Conservation (phyloP, 1,140 invertebrate species). For the Apis laboriosa region DNA sequence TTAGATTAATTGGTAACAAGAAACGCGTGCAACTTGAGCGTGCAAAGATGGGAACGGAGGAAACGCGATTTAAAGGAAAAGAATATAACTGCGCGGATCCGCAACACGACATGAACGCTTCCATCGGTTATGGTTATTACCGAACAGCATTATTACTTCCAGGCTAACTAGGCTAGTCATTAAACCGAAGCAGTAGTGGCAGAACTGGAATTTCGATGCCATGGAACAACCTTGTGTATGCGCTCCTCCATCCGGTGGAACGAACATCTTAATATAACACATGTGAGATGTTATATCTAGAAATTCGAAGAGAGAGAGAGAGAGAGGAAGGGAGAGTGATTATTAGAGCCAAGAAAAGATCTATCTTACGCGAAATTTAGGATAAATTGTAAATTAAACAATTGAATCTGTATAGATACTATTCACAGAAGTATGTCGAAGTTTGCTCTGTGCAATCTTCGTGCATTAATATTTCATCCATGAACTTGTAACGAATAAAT, state of each 20-base stretch:
- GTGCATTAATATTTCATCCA: no score
- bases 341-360: no score
- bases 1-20: background rate
- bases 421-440: no score
- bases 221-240: background rate
- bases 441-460: no score
- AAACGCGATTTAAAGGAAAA: background rate
- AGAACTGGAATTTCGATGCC: background rate
- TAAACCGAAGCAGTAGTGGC: conserved; percentile 8
- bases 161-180: conserved; percentile 22
- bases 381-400: no score
- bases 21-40: background rate
- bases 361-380: no score
- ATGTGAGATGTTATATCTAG: no score
- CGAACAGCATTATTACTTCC: conserved; percentile 17
- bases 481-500: no score
- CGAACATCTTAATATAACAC: background rate
- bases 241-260: background rate
- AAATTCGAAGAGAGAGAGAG: no score
- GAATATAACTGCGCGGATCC: background rate
- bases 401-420: no score
- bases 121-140: conserved; percentile 30
- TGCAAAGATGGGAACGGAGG: no score
- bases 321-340: no score
- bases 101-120: background rate